Evolutionary conservation across 1,140 invertebrate species (phyloP).

Genomic region (Polypedilum vanderplanki): DNA sequence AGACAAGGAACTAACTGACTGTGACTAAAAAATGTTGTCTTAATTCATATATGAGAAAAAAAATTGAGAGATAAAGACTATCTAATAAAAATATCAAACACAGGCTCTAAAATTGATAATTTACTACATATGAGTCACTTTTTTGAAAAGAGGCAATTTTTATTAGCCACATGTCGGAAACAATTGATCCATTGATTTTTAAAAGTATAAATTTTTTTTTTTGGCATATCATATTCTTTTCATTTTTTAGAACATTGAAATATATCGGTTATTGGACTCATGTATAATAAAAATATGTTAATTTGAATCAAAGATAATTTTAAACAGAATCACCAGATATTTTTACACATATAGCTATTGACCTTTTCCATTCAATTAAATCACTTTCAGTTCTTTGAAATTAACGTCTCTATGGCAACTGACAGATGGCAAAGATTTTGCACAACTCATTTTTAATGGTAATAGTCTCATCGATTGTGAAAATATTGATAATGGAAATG

Average conservation of each 20-base stretch:
- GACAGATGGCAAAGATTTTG: slow-evolving; percentile 15
- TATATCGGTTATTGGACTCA: too few relatives aligned
- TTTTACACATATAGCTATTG: too few relatives aligned
- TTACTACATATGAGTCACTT: background rate
- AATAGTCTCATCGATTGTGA: slow-evolving; percentile 3
- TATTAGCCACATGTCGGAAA: too few relatives aligned
- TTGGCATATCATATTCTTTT: too few relatives aligned
- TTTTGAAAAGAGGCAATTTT: too few relatives aligned
- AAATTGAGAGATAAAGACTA: background rate
- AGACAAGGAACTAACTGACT: background rate
- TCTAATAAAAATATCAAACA: slow-evolving; percentile 9
- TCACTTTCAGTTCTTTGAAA: background rate
- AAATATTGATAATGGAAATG: slow-evolving; percentile 11
- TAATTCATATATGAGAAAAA: background rate
- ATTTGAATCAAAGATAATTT: too few relatives aligned
- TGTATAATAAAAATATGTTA: too few relatives aligned
- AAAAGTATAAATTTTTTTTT: too few relatives aligned
- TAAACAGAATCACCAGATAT: too few relatives aligned
- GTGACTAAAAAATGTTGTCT: background rate
- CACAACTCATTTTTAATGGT: slow-evolving; percentile 21
- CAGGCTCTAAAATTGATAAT: background rate
- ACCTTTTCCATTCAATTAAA: background rate
- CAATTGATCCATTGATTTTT: too few relatives aligned
- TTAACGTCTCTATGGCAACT: slow-evolving; percentile 4
- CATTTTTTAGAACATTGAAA: too few relatives aligned